These are phyloP conservation scores for Melanocharis versteri DNA, from an alignment of 2,113 vertebrate genomes.

Conservation along the genomic window DNA sequence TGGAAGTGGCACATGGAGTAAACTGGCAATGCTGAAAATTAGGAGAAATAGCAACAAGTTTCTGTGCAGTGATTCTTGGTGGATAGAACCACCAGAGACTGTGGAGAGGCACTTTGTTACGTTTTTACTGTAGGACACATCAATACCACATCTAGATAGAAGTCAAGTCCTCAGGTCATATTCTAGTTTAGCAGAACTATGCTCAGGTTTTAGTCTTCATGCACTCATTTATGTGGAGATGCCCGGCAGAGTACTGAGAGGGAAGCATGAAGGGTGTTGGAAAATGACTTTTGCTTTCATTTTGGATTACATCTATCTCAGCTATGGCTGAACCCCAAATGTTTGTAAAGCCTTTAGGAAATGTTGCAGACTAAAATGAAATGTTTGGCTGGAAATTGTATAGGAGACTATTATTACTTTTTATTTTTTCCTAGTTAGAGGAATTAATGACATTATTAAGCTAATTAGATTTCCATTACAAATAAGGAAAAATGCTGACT, in stretches of 20 bases:
- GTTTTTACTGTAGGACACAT: not conserved
- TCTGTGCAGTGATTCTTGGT: not conserved
- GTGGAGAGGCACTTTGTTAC: fast-evolving
- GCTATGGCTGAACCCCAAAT: not conserved
- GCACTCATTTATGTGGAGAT: not conserved
- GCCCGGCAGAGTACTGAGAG: not conserved
- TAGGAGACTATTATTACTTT: not conserved
- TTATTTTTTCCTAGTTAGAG: not conserved
- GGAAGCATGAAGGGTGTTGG: not conserved
- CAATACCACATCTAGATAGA: not conserved
- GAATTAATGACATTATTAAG: not conserved
- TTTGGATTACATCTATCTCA: not conserved
- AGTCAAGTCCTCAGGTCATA: not conserved
- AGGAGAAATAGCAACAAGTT: not conserved
- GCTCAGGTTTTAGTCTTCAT: not conserved
- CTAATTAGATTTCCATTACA: not conserved
- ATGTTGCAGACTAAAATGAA: not conserved
- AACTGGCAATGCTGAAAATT: not conserved
- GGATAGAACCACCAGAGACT: not conserved
- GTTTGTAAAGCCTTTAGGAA: not conserved
- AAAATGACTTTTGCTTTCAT: not conserved
- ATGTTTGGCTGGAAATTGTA: not conserved
- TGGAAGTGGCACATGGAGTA: not conserved
- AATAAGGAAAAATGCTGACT: not conserved
- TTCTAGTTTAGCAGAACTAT: not conserved